Evolutionary conservation across 2,797 vertebrate genomes (phyloP).

Genomic region (Pipistrellus pygmaeus): DNA sequence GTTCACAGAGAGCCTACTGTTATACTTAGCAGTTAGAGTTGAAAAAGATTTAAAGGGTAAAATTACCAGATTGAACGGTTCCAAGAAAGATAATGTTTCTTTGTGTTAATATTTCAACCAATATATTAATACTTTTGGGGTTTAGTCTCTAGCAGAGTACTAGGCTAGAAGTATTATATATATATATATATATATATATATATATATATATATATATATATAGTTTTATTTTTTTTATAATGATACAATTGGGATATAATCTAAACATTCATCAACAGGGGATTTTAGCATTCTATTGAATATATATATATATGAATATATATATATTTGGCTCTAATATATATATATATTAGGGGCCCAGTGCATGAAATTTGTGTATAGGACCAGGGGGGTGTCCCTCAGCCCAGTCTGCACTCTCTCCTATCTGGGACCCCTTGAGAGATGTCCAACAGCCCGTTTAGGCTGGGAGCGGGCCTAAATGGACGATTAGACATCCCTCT

Average conservation of each 20-base stretch:
- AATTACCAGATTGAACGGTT: conserved; percentile 31
- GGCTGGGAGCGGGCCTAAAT: too few relatives aligned
- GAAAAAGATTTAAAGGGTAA: conserved; percentile 12
- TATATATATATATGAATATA: too few relatives aligned
- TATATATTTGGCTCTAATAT: too few relatives aligned
- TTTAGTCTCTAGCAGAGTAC: not conserved
- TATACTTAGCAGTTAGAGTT: conserved; percentile 32
- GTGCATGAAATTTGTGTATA: too few relatives aligned
- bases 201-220: not conserved
- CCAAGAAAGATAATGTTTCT: not conserved
- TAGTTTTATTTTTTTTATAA: not conserved
- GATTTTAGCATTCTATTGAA: not conserved
- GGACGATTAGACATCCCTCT: too few relatives aligned
- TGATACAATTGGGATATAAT: not conserved
- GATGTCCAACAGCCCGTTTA: too few relatives aligned
- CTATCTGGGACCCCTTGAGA: too few relatives aligned
- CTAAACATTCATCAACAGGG: not conserved
- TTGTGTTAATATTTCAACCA: conserved; percentile 40
- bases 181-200: not conserved
- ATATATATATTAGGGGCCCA: too few relatives aligned
- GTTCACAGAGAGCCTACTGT: conserved; percentile 26
- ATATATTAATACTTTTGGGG: not conserved
- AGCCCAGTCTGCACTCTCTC: too few relatives aligned
- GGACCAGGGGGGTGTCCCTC: too few relatives aligned
- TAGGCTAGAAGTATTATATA: not conserved